phyloP scores from a whole-genome alignment of 2,888 invertebrate genomes.

The Choristoneura rosaceana region DNA sequence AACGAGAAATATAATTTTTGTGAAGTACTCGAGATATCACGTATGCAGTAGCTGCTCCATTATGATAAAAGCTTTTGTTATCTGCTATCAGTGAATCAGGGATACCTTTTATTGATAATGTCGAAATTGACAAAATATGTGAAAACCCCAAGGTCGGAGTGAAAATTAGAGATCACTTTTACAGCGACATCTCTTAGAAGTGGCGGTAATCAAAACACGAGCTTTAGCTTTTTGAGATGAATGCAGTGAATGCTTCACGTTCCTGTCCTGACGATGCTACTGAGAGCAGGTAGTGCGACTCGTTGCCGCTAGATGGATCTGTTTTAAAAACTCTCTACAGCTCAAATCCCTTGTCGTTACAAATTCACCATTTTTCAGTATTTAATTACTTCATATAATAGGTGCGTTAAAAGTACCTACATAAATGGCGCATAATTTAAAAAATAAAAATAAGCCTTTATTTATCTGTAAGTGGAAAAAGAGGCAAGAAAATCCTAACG shows the following conservation, averaged over 20 bases:
- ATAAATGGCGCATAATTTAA: too few relatives aligned
- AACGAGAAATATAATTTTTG: constrained; percentile 24
- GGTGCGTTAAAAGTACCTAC: too few relatives aligned
- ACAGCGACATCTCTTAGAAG: constrained; percentile 5
- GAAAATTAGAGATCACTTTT: constrained; percentile 1
- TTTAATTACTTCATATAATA: too few relatives aligned
- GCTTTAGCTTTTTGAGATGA: neutral
- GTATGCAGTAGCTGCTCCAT: constrained; percentile 58
- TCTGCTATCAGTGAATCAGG: constrained; percentile 68
- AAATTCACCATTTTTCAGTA: too few relatives aligned
- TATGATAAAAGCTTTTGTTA: constrained; percentile 81
- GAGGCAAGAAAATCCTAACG: too few relatives aligned
- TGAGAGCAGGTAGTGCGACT: neutral
- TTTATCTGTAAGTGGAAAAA: too few relatives aligned
- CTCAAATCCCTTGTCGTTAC: too few relatives aligned
- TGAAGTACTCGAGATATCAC: constrained; percentile 27
- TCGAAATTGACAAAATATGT: constrained; percentile 21
- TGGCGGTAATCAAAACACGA: neutral
- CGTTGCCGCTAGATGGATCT: constrained; percentile 24
- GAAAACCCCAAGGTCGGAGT: constrained; percentile 21
- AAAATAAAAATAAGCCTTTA: too few relatives aligned
- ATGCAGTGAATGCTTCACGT: neutral
- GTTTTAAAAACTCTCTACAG: too few relatives aligned
- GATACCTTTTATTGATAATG: constrained; percentile 37
- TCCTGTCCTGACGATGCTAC: too few relatives aligned